Conservation (phyloP, 2,888 invertebrate genomes). For the Heliconius cydno region DNA sequence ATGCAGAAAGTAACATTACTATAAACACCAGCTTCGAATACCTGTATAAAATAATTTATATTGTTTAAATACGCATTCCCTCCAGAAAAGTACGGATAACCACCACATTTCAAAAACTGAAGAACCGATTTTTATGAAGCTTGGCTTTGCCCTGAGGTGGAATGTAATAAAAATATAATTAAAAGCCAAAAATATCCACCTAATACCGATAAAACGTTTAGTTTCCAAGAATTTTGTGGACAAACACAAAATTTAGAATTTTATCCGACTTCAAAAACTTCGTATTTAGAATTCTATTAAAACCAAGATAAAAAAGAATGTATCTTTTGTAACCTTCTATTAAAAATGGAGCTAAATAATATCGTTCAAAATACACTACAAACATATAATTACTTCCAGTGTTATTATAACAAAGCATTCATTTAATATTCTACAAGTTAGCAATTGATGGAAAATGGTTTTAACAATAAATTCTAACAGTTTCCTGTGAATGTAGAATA, state of each 20-base stretch:
- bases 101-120: too few species aligned
- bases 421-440: slow-evolving; percentile 9
- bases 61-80: too few species aligned
- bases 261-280: too few species aligned
- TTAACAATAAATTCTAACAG: slow-evolving; percentile 29
- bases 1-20: too few species aligned
- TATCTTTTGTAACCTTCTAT: not conserved
- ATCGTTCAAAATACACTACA: not conserved
- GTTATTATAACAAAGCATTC: slow-evolving; percentile 16
- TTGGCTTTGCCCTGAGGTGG: too few species aligned
- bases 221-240: not conserved
- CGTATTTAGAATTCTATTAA: too few species aligned
- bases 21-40: too few species aligned
- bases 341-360: not conserved
- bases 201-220: not conserved
- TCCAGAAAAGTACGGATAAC: too few species aligned
- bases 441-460: slow-evolving; percentile 18
- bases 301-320: not conserved
- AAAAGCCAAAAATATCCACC: too few species aligned
- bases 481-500: slow-evolving; percentile 28
- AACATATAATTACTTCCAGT: not conserved
- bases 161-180: too few species aligned
- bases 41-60: too few species aligned
- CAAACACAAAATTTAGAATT: not conserved
- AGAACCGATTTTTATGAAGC: too few species aligned